Conservation (phyloP, 2,113 vertebrate species). For the Cromileptes altivelis region DNA sequence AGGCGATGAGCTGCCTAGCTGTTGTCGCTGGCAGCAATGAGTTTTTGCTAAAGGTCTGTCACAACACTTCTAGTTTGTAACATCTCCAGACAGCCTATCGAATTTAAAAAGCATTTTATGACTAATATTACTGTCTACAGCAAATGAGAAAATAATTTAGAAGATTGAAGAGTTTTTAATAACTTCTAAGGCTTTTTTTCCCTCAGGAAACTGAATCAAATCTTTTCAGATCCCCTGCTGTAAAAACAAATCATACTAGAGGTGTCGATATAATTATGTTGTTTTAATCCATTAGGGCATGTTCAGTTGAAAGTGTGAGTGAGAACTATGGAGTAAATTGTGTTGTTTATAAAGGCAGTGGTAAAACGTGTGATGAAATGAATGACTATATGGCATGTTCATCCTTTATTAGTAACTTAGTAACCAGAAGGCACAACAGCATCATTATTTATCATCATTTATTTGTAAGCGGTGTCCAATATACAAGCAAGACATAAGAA, state of each 20-base stretch:
- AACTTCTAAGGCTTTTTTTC: background rate
- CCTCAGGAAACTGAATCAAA: background rate
- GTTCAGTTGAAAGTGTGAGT: background rate
- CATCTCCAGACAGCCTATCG: background rate
- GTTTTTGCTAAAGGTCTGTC: background rate
- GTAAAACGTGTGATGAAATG: background rate
- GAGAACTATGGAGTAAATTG: background rate
- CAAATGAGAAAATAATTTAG: background rate
- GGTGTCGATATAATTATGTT: background rate
- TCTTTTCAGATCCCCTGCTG: background rate
- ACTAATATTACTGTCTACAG: background rate
- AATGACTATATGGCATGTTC: background rate
- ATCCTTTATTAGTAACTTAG: background rate
- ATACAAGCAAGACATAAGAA: conserved; percentile 45
- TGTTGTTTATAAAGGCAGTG: background rate
- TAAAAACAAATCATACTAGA: background rate
- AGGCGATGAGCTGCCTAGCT: background rate
- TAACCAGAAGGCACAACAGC: conserved; percentile 35
- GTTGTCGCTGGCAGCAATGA: background rate
- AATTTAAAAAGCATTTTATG: background rate
- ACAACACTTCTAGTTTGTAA: background rate
- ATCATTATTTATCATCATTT: conserved; percentile 35
- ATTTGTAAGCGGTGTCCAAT: conserved; percentile 54
- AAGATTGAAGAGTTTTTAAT: background rate
- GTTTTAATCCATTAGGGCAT: background rate